phyloP scores from a whole-genome alignment of 2,888 invertebrate species.

The Pseudoips prasinana region DNA sequence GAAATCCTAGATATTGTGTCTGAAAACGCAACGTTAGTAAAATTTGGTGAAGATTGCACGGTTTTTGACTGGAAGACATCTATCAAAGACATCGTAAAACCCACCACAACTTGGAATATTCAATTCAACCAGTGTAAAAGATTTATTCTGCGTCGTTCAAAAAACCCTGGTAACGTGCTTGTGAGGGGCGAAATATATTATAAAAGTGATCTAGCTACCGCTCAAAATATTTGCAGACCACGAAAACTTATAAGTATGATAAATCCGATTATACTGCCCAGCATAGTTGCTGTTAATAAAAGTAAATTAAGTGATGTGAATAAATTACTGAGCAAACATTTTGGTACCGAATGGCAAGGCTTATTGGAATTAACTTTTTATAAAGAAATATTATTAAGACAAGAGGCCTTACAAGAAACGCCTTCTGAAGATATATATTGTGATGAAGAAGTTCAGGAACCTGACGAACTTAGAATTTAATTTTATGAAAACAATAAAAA shows the following conservation, averaged over 20 bases:
- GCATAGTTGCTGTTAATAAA: slow-evolving; percentile 9
- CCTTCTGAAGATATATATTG: slow-evolving; percentile 9
- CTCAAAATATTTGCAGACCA: slow-evolving; percentile 7
- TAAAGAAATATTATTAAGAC: slow-evolving; percentile 10
- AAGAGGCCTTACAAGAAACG: neutral
- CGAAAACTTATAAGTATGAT: neutral
- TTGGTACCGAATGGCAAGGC: slow-evolving; percentile 14
- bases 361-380: slow-evolving; percentile 14
- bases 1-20: slow-evolving; percentile 14
- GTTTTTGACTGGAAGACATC: no score
- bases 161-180: slow-evolving; percentile 7
- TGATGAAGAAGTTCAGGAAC: slow-evolving; percentile 13
- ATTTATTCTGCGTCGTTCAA: slow-evolving; percentile 15
- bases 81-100: no score
- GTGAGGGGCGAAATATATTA: slow-evolving; percentile 19
- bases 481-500: slow-evolving; percentile 3
- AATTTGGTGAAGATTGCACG: slow-evolving; percentile 13
- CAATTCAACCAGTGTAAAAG: slow-evolving; percentile 21
- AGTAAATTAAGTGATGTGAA: slow-evolving; percentile 12
- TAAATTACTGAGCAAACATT: slow-evolving; percentile 13
- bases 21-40: slow-evolving; percentile 13
- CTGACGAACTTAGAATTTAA: slow-evolving; percentile 7
- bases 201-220: slow-evolving; percentile 12
- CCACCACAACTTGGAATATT: slow-evolving; percentile 22
- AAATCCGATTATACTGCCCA: slow-evolving; percentile 1